These are phyloP conservation scores for Arrhopalites spinosus DNA, from an alignment of 2,888 invertebrate genomes.

Conservation along the genomic window DNA sequence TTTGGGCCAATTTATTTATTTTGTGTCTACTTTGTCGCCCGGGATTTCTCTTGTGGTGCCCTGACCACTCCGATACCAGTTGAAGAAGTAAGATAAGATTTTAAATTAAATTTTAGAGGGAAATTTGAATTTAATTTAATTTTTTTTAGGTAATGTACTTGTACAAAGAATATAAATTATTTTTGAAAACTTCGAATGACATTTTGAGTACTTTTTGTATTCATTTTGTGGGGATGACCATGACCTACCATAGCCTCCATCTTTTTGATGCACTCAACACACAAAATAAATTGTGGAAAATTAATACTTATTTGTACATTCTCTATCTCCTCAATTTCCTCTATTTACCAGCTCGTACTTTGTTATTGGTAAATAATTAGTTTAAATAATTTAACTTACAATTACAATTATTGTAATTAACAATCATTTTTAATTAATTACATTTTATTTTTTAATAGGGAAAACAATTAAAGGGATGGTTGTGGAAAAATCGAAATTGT, in stretches of 20 bases:
- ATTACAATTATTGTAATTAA: too few relatives aligned
- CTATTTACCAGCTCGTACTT: not conserved
- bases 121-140: not conserved
- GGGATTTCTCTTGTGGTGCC: not conserved
- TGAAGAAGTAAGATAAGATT: not conserved
- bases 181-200: not conserved
- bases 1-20: slow-evolving; percentile 13
- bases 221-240: slow-evolving; percentile 16
- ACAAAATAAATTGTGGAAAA: not conserved
- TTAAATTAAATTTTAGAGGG: not conserved
- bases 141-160: not conserved
- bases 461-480: not conserved
- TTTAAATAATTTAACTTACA: not conserved
- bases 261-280: slow-evolving; percentile 15
- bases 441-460: not conserved
- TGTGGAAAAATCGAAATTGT: not conserved
- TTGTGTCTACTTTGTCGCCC: not conserved
- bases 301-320: slow-evolving; percentile 18
- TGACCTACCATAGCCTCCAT: slow-evolving; percentile 22
- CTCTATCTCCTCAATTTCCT: slow-evolving; percentile 17
- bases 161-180: not conserved
- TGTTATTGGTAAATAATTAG: not conserved
- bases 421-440: not conserved
- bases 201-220: not conserved
- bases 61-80: not conserved